These are phyloP conservation scores for Teleopsis dalmanni DNA, from an alignment of 1,140 invertebrate species.

Conservation along the genomic window DNA sequence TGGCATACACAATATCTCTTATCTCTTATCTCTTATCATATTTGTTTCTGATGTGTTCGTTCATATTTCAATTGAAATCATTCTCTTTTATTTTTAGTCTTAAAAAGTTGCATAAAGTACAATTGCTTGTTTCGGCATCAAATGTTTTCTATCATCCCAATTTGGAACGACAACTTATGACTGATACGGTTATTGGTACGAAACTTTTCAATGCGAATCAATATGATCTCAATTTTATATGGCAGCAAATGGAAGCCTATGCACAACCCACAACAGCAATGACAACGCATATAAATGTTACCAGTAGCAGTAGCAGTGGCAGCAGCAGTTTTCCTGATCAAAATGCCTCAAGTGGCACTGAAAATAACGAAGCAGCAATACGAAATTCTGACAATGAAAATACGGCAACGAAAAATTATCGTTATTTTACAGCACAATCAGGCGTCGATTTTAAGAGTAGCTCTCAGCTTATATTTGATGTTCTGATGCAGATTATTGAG, in stretches of 20 bases:
- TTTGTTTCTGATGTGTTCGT: too few species aligned
- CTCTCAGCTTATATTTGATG: constrained; percentile 41
- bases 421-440: constrained; percentile 34
- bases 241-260: constrained; percentile 39
- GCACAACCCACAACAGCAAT: constrained; percentile 11
- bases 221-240: constrained; percentile 42
- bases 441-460: constrained; percentile 43
- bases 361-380: background rate
- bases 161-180: constrained; percentile 31
- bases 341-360: background rate
- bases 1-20: too few species aligned
- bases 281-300: background rate
- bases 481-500: constrained; percentile 44
- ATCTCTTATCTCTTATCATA: too few species aligned
- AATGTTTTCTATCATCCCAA: constrained; percentile 43
- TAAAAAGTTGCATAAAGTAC: constrained; percentile 42
- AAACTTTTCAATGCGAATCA: constrained; percentile 38
- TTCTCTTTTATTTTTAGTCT: constrained; percentile 20
- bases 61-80: too few species aligned
- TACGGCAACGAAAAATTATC: constrained; percentile 36
- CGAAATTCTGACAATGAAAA: constrained; percentile 17
- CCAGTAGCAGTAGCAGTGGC: background rate
- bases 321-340: background rate
- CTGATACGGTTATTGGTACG: constrained; percentile 40
- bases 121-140: constrained; percentile 27